phyloP scores from a whole-genome alignment of 2,888 invertebrate species.

The Epsilonema sp. region DNA sequence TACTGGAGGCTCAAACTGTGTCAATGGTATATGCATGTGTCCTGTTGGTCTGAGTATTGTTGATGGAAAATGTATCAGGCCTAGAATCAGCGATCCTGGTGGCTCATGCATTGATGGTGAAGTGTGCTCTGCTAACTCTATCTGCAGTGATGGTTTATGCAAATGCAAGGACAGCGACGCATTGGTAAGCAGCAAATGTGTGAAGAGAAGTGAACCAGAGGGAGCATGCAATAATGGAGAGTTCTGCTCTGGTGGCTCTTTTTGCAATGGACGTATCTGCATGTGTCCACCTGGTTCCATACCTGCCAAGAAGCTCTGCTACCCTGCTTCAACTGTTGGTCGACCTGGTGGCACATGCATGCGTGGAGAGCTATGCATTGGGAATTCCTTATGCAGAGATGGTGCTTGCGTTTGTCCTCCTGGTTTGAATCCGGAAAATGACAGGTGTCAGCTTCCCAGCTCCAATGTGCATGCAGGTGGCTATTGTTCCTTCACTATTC shows the following conservation, averaged over 20 bases:
- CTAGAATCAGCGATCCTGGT: background rate
- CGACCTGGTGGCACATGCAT: slow-evolving; percentile 2
- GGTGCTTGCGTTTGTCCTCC: slow-evolving; percentile 2
- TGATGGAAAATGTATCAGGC: background rate
- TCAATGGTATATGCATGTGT: slow-evolving; percentile 3
- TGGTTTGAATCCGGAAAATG: background rate
- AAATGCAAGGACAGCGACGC: background rate
- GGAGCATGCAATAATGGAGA: background rate
- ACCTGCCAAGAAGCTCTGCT: background rate
- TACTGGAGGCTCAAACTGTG: background rate
- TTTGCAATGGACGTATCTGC: slow-evolving; percentile 2
- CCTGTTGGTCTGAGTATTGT: background rate
- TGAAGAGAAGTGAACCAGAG: background rate
- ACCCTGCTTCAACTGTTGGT: background rate
- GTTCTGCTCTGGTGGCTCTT: slow-evolving; percentile 8
- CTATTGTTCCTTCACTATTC: slow-evolving; percentile 15
- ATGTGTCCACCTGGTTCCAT: slow-evolving; percentile 3
- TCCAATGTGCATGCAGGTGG: slow-evolving; percentile 14
- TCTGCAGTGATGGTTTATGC: background rate
- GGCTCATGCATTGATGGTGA: slow-evolving; percentile 1
- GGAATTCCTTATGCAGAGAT: background rate
- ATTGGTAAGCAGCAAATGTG: background rate
- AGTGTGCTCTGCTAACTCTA: background rate
- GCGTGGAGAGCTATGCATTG: slow-evolving; percentile 4
- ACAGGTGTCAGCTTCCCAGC: background rate